Evolutionary conservation across 1,140 invertebrate genomes (phyloP), one percentile per base, ranked within the genome.

Genomic region (Penaeus japonicus): DNA sequence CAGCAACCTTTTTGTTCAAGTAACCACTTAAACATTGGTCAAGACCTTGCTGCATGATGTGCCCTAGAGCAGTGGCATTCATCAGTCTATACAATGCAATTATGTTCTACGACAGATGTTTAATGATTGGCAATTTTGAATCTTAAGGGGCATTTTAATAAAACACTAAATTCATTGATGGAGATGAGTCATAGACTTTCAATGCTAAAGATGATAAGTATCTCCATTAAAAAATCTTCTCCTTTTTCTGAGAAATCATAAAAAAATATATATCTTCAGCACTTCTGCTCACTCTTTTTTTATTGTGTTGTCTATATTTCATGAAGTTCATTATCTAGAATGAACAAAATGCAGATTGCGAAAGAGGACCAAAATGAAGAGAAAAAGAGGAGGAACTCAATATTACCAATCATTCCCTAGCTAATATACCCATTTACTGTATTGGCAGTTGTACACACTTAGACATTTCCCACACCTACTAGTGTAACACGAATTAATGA

Each of bases 71-170:
- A 32, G 47, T 39, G 32, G 30, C 24, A 24, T 39, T 20, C 75
- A 77, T 77, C 75, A 77, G 35, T 77, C 35, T 77, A 55, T 82
- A 82, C 24, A 82, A 57, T 82, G 30, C 54, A 82, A 17, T 57
- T 59, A 30, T 57, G 55, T 30, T 59, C 55, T 82, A 30, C 53
- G 4, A 59, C 59, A 32, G 55, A 59, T 35, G 39, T 82, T 35
- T 17, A 32, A 55, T 59, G 59, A 82, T 27, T 82, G 80, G 80
- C 80, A 82, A 82, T 30, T 73, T 32, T 73, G 70, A 73, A 32
- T 30, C 35, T 73, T 73, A 15, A 73, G 27, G 18, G 70, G 35
- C 70, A 27, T n/a, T 22, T 73, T 10, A 17, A 18, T 73, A 27
- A 27, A 73, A 73, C 17, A 0, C 5, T 30, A 27, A 73, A 27